Conservation (phyloP, 2,113 vertebrate species). For the Ivindomyrus marchei region DNA sequence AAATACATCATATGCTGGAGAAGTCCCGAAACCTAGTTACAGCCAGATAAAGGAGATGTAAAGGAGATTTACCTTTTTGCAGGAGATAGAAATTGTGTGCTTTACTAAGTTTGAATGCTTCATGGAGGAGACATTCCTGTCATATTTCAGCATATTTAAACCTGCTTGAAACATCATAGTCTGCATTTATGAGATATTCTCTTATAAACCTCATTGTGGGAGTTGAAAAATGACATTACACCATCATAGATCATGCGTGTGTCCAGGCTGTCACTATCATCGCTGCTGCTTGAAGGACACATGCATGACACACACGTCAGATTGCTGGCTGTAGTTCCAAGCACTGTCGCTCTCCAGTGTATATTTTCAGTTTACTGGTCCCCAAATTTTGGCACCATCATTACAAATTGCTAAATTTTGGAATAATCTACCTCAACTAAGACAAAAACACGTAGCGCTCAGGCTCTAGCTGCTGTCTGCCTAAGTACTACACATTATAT, state of each 20-base stretch:
- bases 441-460: background rate
- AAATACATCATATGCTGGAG: background rate
- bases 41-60: background rate
- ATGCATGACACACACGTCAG: background rate
- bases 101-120: background rate
- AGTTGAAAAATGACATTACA: background rate
- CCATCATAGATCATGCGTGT: background rate
- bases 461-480: background rate
- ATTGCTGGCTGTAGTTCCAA: background rate
- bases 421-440: background rate
- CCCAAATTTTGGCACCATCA: background rate
- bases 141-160: background rate
- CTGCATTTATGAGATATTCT: background rate
- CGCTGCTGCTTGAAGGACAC: background rate
- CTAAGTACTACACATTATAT: background rate
- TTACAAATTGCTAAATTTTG: background rate
- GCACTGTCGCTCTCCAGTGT: background rate
- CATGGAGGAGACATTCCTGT: background rate
- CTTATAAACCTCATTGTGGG: background rate
- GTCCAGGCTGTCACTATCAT: background rate
- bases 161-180: background rate
- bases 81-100: background rate
- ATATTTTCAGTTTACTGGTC: background rate
- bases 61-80: background rate
- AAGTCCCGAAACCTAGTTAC: background rate